Percentiles rank a stretch among this genome's conserved stretches.
Evolutionary conservation across 2,888 invertebrate genomes (phyloP).

Genomic region (Nasonovia ribisnigri): DNA sequence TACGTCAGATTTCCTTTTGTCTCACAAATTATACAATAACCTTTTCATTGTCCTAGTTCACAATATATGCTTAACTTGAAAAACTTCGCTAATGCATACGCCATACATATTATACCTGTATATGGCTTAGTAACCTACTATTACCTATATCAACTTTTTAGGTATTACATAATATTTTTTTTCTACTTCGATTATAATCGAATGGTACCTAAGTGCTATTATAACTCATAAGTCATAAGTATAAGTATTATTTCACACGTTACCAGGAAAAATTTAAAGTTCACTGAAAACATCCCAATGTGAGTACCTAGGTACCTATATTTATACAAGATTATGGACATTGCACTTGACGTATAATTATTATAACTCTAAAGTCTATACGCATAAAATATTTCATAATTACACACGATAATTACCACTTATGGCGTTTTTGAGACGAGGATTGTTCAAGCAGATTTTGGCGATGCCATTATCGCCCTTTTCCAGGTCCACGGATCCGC

Average conservation of each 20-base stretch:
- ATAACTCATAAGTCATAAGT: neutral
- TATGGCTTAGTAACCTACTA: no score
- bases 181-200: neutral
- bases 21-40: no score
- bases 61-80: no score
- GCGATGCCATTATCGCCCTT: conserved; percentile 72
- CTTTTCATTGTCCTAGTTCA: no score
- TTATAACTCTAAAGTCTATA: no score
- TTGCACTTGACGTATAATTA: neutral
- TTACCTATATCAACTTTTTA: no score
- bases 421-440: conserved; percentile 72
- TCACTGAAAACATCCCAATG: neutral
- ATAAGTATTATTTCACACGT: neutral
- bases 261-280: neutral
- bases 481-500: conserved; percentile 69
- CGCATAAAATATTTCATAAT: neutral
- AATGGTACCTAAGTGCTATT: neutral
- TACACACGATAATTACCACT: conserved; percentile 70
- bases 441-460: conserved; percentile 71
- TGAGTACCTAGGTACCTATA: neutral
- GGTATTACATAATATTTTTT: neutral
- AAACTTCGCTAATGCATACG: no score
- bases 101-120: no score
- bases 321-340: neutral
- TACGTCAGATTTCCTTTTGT: no score